Percentiles rank a stretch among this genome's conserved stretches.
phyloP scores from a whole-genome alignment of 2,113 vertebrate genomes.

The Ailuropoda melanoleuca region DNA sequence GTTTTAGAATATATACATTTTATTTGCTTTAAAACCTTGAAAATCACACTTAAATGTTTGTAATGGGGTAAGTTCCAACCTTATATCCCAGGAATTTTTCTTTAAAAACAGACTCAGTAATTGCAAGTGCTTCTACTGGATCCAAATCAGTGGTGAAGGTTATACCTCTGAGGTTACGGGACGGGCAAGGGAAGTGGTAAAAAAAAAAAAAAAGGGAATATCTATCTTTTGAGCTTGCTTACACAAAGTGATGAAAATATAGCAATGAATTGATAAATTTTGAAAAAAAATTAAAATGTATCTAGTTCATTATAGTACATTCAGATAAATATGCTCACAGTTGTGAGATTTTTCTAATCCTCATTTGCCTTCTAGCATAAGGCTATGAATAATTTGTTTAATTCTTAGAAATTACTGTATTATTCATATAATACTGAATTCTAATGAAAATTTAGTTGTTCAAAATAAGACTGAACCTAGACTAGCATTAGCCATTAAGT shows the following conservation, averaged over 20 bases:
- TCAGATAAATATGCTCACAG: neutral
- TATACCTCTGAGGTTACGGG: neutral
- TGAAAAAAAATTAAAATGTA: neutral
- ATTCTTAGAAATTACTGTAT: neutral
- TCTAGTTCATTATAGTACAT: neutral
- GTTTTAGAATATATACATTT: neutral
- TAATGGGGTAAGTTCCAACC: neutral
- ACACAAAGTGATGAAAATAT: neutral
- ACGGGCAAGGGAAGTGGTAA: neutral
- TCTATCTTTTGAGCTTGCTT: neutral
- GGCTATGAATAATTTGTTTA: neutral
- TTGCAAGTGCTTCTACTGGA: neutral
- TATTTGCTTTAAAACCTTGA: neutral
- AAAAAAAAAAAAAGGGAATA: neutral
- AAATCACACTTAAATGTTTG: neutral
- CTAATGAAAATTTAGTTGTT: neutral
- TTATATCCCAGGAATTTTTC: slow-evolving; percentile 22
- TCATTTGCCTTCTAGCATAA: neutral
- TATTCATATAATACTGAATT: neutral
- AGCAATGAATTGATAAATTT: neutral
- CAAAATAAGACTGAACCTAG: neutral
- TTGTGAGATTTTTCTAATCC: neutral
- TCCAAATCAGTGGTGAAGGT: neutral
- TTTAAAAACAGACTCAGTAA: neutral
- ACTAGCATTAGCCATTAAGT: neutral